Base-by-base conservation (phyloP, 2,888 invertebrate genomes). In the Lysandra bellargus region DNA sequence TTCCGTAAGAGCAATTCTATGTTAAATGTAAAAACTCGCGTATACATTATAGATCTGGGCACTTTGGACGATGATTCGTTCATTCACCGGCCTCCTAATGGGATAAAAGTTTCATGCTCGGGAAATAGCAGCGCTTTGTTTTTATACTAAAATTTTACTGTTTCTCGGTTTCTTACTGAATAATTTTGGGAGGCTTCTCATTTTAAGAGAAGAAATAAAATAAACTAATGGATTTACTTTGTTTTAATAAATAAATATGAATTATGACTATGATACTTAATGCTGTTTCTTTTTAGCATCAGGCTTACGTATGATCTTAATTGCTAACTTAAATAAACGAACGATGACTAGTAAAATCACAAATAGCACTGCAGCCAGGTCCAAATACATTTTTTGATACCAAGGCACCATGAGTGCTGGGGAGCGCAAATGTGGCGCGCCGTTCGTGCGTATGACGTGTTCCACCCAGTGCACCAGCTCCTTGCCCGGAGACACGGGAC, bases 381-480 rank as follows among this genome's bases (percentile, higher is more conserved):
- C 91, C 30, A 91, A 40, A 78, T 87, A 91, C 14, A 87, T 4
- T 79, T 88, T 88, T 82, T 91, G 88, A 83, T 89, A 91, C 80
- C 87, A 86, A 44, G 89, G 87, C 44, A 89, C 53, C 79, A 83
- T 49, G 0, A 90, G 82, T 0, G 88, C 89, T 0, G 87, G 83
- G 0, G 91, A 89, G 14, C 89, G 88, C 30, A 90, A 82, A 79
- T 91, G 78, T 9, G 64, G 78, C 1, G 86, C 87, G 7, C 86
- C 86, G 0, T 80, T 60, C 0, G 85, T 85, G 12, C 69, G 78
- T 9, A 83, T 78, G 49, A 85, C 86, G 78, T 85, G 83, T 69
- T 85, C 84, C 40, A 84, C 84, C 85, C 87, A 86, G 78, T 84
- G 84, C 44, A 96, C 89, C 30, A 96, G 95, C 4, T 86, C 85